Evolutionary conservation across 1,140 invertebrate species (phyloP).

Genomic region (Probaryconus sp.): DNA sequence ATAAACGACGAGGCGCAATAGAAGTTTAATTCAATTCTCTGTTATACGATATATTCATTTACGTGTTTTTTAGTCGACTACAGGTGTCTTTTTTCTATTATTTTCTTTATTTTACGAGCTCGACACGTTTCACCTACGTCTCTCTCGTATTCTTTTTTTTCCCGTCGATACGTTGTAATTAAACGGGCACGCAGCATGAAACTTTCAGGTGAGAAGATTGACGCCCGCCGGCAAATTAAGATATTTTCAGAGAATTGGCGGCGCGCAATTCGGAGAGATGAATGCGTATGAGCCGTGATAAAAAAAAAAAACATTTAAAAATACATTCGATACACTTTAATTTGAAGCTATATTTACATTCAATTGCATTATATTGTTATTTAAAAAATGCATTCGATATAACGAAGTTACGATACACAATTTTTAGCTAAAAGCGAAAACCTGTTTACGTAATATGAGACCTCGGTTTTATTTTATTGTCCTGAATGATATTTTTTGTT

Average conservation of each 20-base stretch:
- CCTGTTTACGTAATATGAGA: too few species aligned
- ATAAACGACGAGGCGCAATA: conserved; percentile 10
- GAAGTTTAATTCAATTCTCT: conserved; percentile 30
- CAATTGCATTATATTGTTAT: neutral
- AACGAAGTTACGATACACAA: too few species aligned
- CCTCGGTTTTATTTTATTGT: too few species aligned
- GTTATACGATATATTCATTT: conserved; percentile 22
- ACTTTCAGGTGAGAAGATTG: conserved; percentile 38
- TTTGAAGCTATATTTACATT: conserved; percentile 2
- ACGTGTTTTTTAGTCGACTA: conserved; percentile 19
- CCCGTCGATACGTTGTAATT: conserved; percentile 32
- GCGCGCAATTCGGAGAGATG: conserved; percentile 8
- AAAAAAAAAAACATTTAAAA: conserved; percentile 7
- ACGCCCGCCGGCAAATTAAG: conserved; percentile 34
- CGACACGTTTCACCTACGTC: conserved; percentile 17
- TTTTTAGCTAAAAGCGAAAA: too few species aligned
- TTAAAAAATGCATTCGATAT: too few species aligned
- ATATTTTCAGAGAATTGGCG: conserved; percentile 33
- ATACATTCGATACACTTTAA: conserved; percentile 9
- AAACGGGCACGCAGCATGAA: conserved; percentile 31
- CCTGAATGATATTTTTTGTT: too few species aligned
- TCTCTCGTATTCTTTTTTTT: conserved; percentile 16
- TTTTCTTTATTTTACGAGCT: conserved; percentile 27
- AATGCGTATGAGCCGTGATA: neutral
- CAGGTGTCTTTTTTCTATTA: conserved; percentile 17